Base-by-base conservation (phyloP, 2,113 vertebrate genomes). In the Andinoacara biseriatus region DNA sequence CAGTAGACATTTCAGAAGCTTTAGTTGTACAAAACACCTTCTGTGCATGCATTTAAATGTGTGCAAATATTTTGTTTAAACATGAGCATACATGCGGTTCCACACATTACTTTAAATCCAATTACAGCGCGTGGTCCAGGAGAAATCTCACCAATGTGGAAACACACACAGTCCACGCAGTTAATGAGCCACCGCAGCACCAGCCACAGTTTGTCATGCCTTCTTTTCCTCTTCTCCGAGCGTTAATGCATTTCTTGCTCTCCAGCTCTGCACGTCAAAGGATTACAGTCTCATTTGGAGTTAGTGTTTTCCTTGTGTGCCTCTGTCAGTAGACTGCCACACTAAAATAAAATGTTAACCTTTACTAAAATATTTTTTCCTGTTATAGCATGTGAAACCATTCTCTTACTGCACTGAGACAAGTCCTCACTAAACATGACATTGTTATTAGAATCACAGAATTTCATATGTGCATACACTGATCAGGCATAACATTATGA, bases 211-310 rank as follows among this genome's bases (percentile, higher is more conserved):
- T 74, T 62, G 82, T 76, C 11, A 10, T n/a, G 13, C 29, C 62
- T 76, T 76, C 29, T 10, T 74, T 60, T 22, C 67, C 38, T 84
- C 61, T 24, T 78, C 76, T 57, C 40, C 0, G 1, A 84, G 75
- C 76, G 56, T 80, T 83, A 82, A 81, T 84, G 75, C 22, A 15
- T 86, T 86, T 69, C 79, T 86, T 38, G 7, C 78, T 84, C 81
- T 80, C 60, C 54, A 35, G 80, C 87, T 65, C 78, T 1, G n/a
- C 3, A 57, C 62, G 79, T 85, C 69, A 77, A 75, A 89, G 90
- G 89, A 92, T 92, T 89, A 91, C 13, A 26, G 86, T 86, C 78
- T 87, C 81, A 80, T 91, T 90, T 84, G 58, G 78, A 80, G 86
- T 69, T 82, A 29, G 58, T 24, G n/a, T 81, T 81, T 80, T 85